Evolutionary conservation across 1,140 invertebrate genomes (phyloP).

Genomic region (Mycetomoellerius zeteki): DNA sequence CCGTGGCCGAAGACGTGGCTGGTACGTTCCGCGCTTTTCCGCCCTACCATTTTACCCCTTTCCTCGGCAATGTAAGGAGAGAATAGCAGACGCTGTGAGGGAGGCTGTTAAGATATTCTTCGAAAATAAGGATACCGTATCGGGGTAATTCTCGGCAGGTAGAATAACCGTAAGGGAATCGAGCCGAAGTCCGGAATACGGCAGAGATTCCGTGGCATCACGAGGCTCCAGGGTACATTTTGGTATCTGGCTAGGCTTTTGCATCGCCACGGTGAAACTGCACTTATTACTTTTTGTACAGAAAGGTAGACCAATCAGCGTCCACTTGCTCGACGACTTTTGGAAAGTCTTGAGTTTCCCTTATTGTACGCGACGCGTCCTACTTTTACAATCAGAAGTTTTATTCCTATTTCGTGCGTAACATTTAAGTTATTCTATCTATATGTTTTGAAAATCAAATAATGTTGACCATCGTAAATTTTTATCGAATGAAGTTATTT

Average conservation of each 20-base stretch:
- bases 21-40: constrained; percentile 31
- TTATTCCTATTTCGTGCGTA: neutral
- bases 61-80: constrained; percentile 60
- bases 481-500: neutral
- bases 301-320: constrained; percentile 64
- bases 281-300: constrained; percentile 71
- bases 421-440: neutral
- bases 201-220: constrained; percentile 82
- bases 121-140: constrained; percentile 83
- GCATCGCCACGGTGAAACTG: constrained; percentile 52
- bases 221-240: constrained; percentile 83
- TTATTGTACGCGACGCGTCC: constrained; percentile 28
- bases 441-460: neutral
- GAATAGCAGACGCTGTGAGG: constrained; percentile 72
- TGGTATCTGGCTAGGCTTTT: constrained; percentile 78
- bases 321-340: constrained; percentile 69
- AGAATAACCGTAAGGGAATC: constrained; percentile 85
- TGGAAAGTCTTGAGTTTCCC: constrained; percentile 57
- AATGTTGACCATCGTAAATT: neutral
- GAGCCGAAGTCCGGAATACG: constrained; percentile 78
- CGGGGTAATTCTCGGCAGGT: constrained; percentile 82
- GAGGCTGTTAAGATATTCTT: constrained; percentile 83
- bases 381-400: neutral
- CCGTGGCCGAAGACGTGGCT: constrained; percentile 37
- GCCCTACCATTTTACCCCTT: constrained; percentile 62